Conservation (phyloP, 2,113 vertebrate genomes). For the Tychaedon coryphoeus region DNA sequence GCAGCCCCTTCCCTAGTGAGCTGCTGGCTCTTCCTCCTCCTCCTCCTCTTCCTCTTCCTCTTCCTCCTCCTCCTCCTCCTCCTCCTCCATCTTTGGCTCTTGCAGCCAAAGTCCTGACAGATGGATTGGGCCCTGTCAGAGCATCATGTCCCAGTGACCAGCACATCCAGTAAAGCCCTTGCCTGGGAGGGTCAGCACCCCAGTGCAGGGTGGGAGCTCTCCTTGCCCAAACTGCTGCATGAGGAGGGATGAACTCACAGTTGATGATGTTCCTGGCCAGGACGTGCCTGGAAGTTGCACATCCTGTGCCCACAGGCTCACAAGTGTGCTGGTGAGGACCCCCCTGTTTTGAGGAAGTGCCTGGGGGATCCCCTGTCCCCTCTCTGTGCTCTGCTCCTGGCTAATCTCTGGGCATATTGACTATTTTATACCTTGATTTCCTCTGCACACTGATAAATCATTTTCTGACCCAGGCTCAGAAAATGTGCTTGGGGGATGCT, state of each 20-base stretch:
- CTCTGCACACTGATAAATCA: neutral
- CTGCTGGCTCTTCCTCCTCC: fast-evolving
- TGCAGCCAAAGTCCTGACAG: neutral
- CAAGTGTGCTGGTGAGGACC: fast-evolving
- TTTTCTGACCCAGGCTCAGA: neutral
- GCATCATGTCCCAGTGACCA: neutral
- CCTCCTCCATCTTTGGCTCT: neutral
- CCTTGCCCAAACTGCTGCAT: neutral
- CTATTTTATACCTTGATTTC: neutral
- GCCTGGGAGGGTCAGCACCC: neutral
- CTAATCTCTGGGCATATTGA: neutral
- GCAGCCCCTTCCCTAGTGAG: neutral
- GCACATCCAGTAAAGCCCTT: neutral
- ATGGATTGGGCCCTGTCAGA: neutral
- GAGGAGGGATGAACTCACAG: neutral
- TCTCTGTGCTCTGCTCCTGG: neutral
- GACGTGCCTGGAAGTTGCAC: neutral
- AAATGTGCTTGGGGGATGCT: fast-evolving
- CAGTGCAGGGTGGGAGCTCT: neutral
- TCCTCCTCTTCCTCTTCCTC: neutral
- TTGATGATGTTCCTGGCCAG: fast-evolving
- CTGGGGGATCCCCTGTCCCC: neutral
- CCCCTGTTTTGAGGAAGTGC: neutral
- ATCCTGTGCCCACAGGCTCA: neutral
- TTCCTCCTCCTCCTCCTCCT: neutral